Conservation (phyloP, 2,113 vertebrate genomes). For the Cyphomyrus plagiostoma region DNA sequence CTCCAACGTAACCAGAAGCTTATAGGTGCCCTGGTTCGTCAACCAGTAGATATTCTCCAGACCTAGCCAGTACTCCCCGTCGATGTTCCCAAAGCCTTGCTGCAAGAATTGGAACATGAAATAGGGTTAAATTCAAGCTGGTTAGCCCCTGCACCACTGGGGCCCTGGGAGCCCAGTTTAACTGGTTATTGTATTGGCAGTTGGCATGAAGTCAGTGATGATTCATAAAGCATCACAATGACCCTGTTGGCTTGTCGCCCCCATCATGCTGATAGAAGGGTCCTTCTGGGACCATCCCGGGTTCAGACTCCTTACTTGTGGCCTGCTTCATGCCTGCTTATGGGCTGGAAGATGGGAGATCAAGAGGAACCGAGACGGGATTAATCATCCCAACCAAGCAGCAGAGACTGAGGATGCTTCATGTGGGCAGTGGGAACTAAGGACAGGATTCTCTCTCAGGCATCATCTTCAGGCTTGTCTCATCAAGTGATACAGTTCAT, state of each 20-base stretch:
- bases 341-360: not conserved
- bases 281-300: not conserved
- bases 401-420: not conserved
- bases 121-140: not conserved
- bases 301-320: not conserved
- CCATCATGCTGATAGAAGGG: not conserved
- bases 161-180: not conserved
- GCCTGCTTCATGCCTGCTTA: not conserved
- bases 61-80: slow-evolving; percentile 81
- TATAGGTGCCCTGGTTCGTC: slow-evolving; percentile 80
- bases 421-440: not conserved
- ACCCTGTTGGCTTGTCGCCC: not conserved
- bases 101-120: slow-evolving; percentile 30
- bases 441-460: not conserved
- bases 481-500: not conserved
- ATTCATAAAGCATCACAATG: not conserved
- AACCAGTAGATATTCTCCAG: slow-evolving; percentile 81
- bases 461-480: not conserved
- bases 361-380: not conserved
- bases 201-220: not conserved
- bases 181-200: not conserved
- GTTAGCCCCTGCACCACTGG: not conserved
- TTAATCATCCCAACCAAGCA: not conserved
- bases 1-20: slow-evolving; percentile 76
- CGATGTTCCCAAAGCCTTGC: slow-evolving; percentile 84